These are phyloP conservation scores for Pelecanoides urinatrix DNA, from an alignment of 2,113 vertebrate species.

Conservation along the genomic window DNA sequence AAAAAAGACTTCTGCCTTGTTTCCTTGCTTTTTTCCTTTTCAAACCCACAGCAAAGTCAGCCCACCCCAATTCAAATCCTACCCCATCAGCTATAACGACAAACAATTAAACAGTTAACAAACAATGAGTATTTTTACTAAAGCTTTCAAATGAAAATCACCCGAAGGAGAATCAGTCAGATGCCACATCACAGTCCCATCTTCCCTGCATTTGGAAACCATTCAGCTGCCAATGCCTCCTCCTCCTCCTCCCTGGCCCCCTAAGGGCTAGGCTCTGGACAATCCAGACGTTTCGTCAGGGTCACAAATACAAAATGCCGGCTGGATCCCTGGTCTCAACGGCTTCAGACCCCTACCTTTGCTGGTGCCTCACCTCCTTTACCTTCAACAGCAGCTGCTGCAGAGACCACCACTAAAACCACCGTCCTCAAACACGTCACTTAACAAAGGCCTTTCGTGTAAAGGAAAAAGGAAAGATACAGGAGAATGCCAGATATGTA, in stretches of 20 bases:
- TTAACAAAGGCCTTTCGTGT: accelerated
- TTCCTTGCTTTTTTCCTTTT: background rate
- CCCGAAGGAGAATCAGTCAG: background rate
- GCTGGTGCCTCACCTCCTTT: background rate
- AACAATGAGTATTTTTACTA: background rate
- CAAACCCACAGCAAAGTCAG: background rate
- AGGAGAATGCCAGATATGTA: accelerated
- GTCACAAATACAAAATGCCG: background rate
- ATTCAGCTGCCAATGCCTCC: background rate
- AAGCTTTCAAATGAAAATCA: background rate
- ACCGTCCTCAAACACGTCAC: background rate
- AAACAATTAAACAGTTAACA: background rate
- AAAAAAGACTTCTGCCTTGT: background rate
- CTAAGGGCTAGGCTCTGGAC: background rate
- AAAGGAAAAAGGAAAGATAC: background rate
- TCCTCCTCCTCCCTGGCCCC: background rate
- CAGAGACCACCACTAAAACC: background rate
- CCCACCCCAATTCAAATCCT: background rate
- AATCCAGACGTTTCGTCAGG: background rate
- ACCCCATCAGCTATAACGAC: background rate
- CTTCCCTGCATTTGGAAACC: background rate
- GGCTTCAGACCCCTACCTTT: background rate
- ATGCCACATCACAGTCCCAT: background rate
- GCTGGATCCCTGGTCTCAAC: background rate
- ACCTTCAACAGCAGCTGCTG: background rate